phyloP scores from a whole-genome alignment of 2,888 invertebrate genomes.

The Pseudococcus longispinus region DNA sequence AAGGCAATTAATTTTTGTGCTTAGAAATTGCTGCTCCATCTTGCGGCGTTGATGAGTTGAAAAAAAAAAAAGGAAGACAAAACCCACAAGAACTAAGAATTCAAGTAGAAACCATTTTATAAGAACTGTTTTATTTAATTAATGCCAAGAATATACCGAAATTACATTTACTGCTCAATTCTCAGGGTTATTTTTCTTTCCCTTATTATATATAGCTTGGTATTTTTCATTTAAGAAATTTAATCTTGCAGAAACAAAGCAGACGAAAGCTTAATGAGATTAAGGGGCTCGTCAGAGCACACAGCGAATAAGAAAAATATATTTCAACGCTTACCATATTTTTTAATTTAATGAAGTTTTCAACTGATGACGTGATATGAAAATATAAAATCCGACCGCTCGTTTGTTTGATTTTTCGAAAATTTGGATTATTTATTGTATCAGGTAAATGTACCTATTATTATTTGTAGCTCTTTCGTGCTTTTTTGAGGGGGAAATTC shows the following conservation, averaged over 20 bases:
- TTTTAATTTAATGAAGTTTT: slow-evolving; percentile 46
- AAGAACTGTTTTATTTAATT: slow-evolving; percentile 46
- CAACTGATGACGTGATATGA: slow-evolving; percentile 37
- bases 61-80: background rate
- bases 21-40: slow-evolving; percentile 33
- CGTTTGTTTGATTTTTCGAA: slow-evolving; percentile 24
- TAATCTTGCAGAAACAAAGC: slow-evolving; percentile 47
- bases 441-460: background rate
- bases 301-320: slow-evolving; percentile 23
- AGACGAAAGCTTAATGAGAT: slow-evolving; percentile 45
- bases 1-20: slow-evolving; percentile 43
- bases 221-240: slow-evolving; percentile 51
- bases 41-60: slow-evolving; percentile 44
- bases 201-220: slow-evolving; percentile 46
- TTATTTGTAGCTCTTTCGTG: background rate
- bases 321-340: slow-evolving; percentile 40
- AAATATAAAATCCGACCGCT: background rate
- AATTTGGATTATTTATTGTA: background rate
- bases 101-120: slow-evolving; percentile 38
- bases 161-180: slow-evolving; percentile 45
- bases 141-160: slow-evolving; percentile 46
- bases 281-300: slow-evolving; percentile 40
- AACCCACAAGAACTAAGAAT: slow-evolving; percentile 41
- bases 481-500: background rate
- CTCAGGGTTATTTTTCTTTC: slow-evolving; percentile 44